These are phyloP conservation scores for Atrichornis clamosus DNA, from an alignment of 2,113 vertebrate genomes.

Conservation along the genomic window DNA sequence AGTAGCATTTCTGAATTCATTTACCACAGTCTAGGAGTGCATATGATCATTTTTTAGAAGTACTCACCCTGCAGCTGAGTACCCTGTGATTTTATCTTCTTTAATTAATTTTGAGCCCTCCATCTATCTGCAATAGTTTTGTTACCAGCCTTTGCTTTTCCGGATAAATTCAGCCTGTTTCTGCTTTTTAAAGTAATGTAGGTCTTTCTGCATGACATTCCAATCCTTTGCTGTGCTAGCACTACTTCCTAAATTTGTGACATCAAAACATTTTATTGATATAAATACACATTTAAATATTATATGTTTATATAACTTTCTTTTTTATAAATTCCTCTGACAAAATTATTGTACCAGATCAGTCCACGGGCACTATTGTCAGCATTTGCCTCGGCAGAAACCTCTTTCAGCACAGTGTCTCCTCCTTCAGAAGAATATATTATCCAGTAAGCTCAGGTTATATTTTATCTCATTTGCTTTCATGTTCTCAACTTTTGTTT, in stretches of 20 bases:
- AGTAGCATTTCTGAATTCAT: background rate
- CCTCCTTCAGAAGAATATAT: background rate
- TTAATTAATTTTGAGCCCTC: constrained; percentile 23
- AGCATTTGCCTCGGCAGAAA: background rate
- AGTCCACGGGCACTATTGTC: background rate
- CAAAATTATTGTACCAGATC: background rate
- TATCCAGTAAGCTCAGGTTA: background rate
- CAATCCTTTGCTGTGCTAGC: background rate
- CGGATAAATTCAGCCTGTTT: background rate
- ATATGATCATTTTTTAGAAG: background rate
- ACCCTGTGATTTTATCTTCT: constrained; percentile 6
- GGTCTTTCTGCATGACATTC: background rate
- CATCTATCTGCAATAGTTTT: background rate
- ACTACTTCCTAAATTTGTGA: background rate
- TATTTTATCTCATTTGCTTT: background rate
- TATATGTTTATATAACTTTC: background rate
- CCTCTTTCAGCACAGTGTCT: background rate
- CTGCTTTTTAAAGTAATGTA: background rate
- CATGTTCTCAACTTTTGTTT: background rate
- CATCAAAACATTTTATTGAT: background rate
- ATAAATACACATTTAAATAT: background rate
- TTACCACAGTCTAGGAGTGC: background rate
- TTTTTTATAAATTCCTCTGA: background rate
- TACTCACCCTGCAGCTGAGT: background rate
- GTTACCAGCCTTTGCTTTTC: background rate